Base-by-base conservation (phyloP, 2,797 vertebrate genomes). In the Rhadinocentrus ornatus region DNA sequence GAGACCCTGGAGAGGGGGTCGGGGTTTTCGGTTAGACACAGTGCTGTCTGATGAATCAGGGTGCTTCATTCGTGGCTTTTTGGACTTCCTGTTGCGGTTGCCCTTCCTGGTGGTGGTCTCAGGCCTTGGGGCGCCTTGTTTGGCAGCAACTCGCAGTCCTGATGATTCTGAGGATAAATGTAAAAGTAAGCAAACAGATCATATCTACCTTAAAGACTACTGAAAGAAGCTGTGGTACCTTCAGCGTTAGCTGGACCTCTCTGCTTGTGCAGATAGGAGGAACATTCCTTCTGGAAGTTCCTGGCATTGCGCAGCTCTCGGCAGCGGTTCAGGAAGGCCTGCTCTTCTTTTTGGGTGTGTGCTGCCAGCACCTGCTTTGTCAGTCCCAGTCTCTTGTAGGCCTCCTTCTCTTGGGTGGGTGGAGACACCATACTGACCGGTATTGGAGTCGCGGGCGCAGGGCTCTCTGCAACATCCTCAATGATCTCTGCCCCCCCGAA, bases 271-370 rank as follows among this genome's bases (percentile, higher is more conserved):
- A 94, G 81, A 70, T 94, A 93, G 1, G 91, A 80, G 65, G 86
- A 95, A 82, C 93, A 95, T 64, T 93, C 93, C n/a, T 93, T 94
- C 79, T 96, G 95, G 58, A 96, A 92, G 26, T 89, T 83, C 50
- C 90, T 89, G n/a, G 94, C 86, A 0, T 84, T 94, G 69, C 88
- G 90, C 1, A 94, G 93, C 66, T 96, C 96, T 77, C 93, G 88
- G 82, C 96, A 97, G 80, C 94, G 96, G 69, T 88, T 96, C 80
- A 99, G 91, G 91, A 98, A 99, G 63, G 93, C 95, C 83, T 97
- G 96, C 83, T 99, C 97, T 73, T 99, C 98, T 66, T 96, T 97
- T 78, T 97, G 97, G 0, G 97, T 99, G 90, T 99, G 97, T 0
- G 95, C 96, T 0, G 96, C 97, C 84, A 99, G 93, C 52, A 98